Evolutionary conservation across 2,797 vertebrate species (phyloP).

Genomic region (Leptodactylus fallax): DNA sequence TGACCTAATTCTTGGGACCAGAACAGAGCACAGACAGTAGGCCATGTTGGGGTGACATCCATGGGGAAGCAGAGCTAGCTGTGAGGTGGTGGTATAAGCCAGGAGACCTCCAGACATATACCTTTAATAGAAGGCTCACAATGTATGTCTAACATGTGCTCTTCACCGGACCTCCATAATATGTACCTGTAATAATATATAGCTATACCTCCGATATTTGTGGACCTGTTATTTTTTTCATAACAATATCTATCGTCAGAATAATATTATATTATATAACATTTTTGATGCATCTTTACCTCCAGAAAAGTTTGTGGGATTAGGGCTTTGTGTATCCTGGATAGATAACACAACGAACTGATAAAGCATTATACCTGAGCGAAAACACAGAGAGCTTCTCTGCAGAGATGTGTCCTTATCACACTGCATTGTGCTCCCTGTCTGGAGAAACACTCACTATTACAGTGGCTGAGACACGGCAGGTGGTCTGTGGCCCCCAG

Average conservation of each 20-base stretch:
- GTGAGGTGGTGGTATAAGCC: too few species aligned
- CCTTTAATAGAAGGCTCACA: too few species aligned
- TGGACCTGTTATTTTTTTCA: not conserved
- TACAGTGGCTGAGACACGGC: slow-evolving; percentile 9
- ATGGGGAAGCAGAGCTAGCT: too few species aligned
- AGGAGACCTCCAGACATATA: too few species aligned
- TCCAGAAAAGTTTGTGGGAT: not conserved
- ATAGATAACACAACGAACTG: not conserved
- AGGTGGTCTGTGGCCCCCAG: slow-evolving; percentile 37
- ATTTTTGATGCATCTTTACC: not conserved
- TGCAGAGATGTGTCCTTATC: not conserved
- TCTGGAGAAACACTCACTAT: not conserved
- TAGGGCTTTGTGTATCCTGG: not conserved
- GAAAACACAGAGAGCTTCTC: not conserved
- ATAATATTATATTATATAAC: not conserved
- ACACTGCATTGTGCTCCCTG: not conserved
- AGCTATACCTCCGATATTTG: not conserved
- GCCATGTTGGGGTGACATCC: too few species aligned
- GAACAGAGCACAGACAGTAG: too few species aligned
- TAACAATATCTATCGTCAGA: too few species aligned
- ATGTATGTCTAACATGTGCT: too few species aligned
- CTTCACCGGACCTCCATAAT: too few species aligned
- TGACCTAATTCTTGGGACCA: too few species aligned
- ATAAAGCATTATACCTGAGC: not conserved
- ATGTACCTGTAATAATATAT: too few species aligned